Percentiles rank a stretch among this genome's conserved stretches.
phyloP scores from a whole-genome alignment of 2,113 vertebrate species.

The Anoplopoma fimbria region DNA sequence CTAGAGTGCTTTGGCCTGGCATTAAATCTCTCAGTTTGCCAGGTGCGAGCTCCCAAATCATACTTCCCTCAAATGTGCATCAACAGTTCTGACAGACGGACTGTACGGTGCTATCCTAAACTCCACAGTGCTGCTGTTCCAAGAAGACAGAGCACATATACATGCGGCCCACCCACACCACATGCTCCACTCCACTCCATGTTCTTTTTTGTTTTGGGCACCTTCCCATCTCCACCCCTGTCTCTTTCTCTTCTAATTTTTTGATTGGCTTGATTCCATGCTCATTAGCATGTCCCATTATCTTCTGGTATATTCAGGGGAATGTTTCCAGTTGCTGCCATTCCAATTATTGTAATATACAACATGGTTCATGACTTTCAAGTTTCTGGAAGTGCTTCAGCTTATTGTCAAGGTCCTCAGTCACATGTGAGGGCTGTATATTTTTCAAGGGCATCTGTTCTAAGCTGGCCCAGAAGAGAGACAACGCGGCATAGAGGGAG shows the following conservation, averaged over 20 bases:
- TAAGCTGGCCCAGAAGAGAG: conserved; percentile 87
- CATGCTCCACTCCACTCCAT: background rate
- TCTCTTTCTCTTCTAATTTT: conserved; percentile 57
- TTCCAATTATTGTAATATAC: conserved; percentile 85
- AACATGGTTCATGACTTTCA: conserved; percentile 84
- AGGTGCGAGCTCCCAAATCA: conserved; percentile 78
- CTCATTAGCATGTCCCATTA: conserved; percentile 86
- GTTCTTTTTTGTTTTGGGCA: conserved; percentile 37
- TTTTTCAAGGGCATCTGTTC: conserved; percentile 93
- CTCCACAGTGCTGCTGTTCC: conserved; percentile 48
- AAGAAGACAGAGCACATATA: conserved; percentile 54
- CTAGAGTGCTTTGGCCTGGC: conserved; percentile 68
- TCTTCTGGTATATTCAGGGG: conserved; percentile 82
- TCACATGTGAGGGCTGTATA: conserved; percentile 82
- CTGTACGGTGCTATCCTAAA: conserved; percentile 43
- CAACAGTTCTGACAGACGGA: conserved; percentile 72
- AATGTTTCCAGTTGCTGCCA: conserved; percentile 83
- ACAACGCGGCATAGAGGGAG: conserved; percentile 39
- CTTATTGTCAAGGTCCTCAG: conserved; percentile 84
- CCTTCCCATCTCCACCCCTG: conserved; percentile 58
- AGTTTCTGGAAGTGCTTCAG: conserved; percentile 84
- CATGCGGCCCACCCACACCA: conserved; percentile 32
- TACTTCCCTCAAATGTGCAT: conserved; percentile 69
- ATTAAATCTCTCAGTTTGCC: conserved; percentile 71
- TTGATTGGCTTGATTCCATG: conserved; percentile 83